Conservation (phyloP, 2,888 invertebrate genomes). For the Cheilosia pagana region DNA sequence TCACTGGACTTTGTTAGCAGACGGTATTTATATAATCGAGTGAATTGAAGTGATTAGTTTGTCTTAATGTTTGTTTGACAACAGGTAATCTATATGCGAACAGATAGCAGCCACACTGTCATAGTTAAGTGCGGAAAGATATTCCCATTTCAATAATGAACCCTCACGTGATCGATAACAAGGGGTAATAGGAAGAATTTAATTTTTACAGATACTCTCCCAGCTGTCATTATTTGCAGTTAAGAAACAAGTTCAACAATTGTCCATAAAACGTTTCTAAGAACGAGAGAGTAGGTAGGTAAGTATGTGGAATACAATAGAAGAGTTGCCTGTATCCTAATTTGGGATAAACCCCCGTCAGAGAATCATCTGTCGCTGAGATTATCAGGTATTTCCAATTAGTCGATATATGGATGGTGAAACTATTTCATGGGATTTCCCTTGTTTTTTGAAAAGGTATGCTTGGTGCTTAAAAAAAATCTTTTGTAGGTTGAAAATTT, state of each 20-base stretch:
- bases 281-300: too few species aligned
- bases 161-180: too few species aligned
- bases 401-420: not conserved
- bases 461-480: not conserved
- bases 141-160: not conserved
- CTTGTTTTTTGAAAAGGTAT: not conserved
- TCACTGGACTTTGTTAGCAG: constrained; percentile 36
- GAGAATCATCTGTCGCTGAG: not conserved
- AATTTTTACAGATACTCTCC: too few species aligned
- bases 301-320: not conserved
- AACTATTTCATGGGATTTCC: not conserved
- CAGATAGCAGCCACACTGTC: not conserved
- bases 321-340: not conserved
- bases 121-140: not conserved
- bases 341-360: not conserved
- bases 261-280: too few species aligned
- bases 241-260: too few species aligned
- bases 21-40: not conserved
- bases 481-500: too few species aligned
- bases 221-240: too few species aligned
- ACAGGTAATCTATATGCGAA: constrained; percentile 2
- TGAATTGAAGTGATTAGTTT: constrained; percentile 11
- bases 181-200: too few species aligned
- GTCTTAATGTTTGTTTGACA: constrained; percentile 3
- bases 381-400: not conserved